Evolutionary conservation across 35 echinoderm and acorn worm species (phyloP).

Genomic region (Ptychodera flava): DNA sequence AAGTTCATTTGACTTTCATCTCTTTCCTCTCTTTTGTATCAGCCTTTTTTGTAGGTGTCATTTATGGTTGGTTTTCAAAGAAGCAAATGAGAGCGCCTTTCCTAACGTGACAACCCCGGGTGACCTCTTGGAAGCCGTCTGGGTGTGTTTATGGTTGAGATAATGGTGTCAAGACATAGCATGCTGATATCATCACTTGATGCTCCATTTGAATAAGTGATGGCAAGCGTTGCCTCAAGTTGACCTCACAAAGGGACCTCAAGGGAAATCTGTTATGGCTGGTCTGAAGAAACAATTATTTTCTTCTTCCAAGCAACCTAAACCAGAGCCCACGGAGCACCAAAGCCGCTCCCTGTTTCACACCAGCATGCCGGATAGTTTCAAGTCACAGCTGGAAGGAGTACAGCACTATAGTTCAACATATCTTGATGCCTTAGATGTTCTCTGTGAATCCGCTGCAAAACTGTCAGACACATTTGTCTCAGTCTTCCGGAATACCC

Average conservation of each 20-base stretch:
- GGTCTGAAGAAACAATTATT: not conserved
- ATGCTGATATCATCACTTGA: not conserved
- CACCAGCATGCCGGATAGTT: conserved; percentile 57
- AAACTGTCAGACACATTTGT: conserved; percentile 55
- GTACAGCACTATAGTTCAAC: conserved; percentile 46
- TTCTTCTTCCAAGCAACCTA: not conserved
- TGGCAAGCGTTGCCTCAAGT: too few species aligned
- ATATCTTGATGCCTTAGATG: conserved; percentile 45
- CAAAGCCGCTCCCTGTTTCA: conserved; percentile 55
- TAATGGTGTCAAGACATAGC: not conserved
- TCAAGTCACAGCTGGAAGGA: conserved; percentile 46
- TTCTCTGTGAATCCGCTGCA: conserved; percentile 46
- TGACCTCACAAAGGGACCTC: not conserved
- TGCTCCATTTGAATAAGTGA: not conserved
- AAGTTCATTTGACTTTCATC: too few species aligned
- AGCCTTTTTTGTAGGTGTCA: too few species aligned
- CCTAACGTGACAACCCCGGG: too few species aligned
- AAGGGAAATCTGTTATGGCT: not conserved
- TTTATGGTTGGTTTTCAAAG: too few species aligned
- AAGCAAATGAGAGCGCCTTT: too few species aligned
- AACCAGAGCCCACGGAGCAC: not conserved
- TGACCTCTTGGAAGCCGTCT: not conserved
- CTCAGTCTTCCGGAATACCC: conserved; percentile 49
- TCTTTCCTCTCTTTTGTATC: too few species aligned
- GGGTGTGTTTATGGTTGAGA: not conserved